Evolutionary conservation across 2,797 vertebrate species (phyloP).

Genomic region (Microcaecilia unicolor): DNA sequence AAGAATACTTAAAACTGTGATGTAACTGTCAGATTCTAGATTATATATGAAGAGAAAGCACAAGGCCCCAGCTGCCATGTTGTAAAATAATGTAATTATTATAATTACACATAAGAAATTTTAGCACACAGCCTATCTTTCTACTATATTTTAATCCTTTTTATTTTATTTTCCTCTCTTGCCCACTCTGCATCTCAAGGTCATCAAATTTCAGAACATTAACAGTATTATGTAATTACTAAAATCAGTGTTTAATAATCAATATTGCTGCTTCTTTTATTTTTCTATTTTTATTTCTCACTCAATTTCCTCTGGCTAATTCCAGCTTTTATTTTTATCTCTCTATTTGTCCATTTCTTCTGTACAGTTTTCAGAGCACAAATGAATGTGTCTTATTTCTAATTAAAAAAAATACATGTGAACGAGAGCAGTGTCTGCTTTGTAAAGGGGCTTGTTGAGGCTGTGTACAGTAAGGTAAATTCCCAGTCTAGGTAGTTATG

Average conservation of each 20-base stretch:
- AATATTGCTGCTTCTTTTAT: constrained; percentile 45
- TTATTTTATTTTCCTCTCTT: constrained; percentile 29
- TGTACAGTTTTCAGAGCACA: constrained; percentile 97
- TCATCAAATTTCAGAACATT: constrained; percentile 12
- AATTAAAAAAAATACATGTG: constrained; percentile 77
- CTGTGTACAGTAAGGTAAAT: too few species aligned
- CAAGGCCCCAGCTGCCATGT: constrained; percentile 75
- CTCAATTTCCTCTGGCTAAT: not conserved
- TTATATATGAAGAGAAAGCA: constrained; percentile 71
- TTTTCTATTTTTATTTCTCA: constrained; percentile 47
- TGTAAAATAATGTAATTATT: constrained; percentile 89
- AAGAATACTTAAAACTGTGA: constrained; percentile 54
- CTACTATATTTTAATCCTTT: constrained; percentile 78
- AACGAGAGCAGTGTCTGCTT: constrained; percentile 27
- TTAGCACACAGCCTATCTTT: constrained; percentile 87
- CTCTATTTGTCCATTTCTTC: constrained; percentile 46
- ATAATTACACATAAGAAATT: constrained; percentile 84
- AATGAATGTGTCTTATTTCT: constrained; percentile 95
- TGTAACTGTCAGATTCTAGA: constrained; percentile 53
- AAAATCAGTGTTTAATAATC: constrained; percentile 42
- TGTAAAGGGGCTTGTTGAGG: constrained; percentile 14
- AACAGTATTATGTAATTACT: constrained; percentile 33
- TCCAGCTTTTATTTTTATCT: constrained; percentile 3
- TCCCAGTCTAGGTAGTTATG: too few species aligned
- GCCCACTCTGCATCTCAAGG: constrained; percentile 2